Conservation (phyloP, 1,140 invertebrate species). For the Parasteatoda tepidariorum region DNA sequence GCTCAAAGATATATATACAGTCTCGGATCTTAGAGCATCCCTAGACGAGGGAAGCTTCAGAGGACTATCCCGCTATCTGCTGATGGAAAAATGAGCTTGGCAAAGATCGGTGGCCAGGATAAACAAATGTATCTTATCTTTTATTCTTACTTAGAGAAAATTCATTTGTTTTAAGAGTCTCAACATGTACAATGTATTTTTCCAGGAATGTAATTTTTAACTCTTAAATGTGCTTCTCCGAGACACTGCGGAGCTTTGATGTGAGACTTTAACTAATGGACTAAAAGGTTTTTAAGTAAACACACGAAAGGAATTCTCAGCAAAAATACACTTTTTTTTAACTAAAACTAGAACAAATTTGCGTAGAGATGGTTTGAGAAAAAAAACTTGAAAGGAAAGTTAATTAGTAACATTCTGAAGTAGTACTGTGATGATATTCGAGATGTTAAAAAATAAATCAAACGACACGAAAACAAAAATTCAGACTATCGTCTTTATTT, state of each 20-base stretch:
- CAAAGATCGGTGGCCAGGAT: background rate
- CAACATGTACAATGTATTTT: background rate
- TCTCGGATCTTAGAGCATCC: background rate
- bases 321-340: too few relatives aligned
- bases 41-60: background rate
- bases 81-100: background rate
- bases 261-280: background rate
- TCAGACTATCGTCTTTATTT: too few relatives aligned
- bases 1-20: slow-evolving; percentile 31
- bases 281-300: too few relatives aligned
- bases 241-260: background rate
- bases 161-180: background rate
- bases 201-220: background rate
- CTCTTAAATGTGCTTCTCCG: background rate
- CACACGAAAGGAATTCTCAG: too few relatives aligned
- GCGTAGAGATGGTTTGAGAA: too few relatives aligned
- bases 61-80: background rate
- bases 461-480: too few relatives aligned
- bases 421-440: too few relatives aligned
- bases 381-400: too few relatives aligned
- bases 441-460: too few relatives aligned
- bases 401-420: too few relatives aligned
- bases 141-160: background rate
- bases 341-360: too few relatives aligned
- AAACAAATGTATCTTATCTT: slow-evolving; percentile 7